Evolutionary conservation across 2,888 invertebrate species (phyloP), one percentile per base, ranked within the genome.

Genomic region (Lamproptera curius): DNA sequence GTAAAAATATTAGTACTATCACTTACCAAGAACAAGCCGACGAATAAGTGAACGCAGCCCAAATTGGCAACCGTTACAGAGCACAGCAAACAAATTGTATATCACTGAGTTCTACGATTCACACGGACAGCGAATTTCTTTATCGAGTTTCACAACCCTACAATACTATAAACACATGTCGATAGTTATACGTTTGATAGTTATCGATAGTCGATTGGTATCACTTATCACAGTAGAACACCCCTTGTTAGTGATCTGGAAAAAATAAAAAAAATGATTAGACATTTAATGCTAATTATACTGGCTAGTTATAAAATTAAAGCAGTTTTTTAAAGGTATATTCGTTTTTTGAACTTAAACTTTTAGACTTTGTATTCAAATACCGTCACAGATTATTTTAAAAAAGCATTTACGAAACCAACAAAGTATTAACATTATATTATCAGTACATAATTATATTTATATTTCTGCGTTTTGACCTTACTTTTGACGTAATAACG

Each of bases 21-120:
- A 76, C 79, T 76, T 57, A 80, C 79, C 78, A 79, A 80, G 73
- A 65, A 64, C 67, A 67, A 54, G 67, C 72, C 61, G 70, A 67
- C 65, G 56, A 61, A 57, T 62, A 53, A 53, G 57, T 51, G 62
- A 72, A 60, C 57, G 61, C 58, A 59, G 67, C 70, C 64, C 67
- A 67, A 68, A 61, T 33, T 16, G 17, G 54, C 56, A 63, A 62
- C 58, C 61, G 48, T 61, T 65, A 52, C 59, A 67, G 63, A 64
- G 41, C 72, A 75, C 76, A 67, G 56, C 73, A 75, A 73, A 62
- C 50, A 53, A 67, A 60, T 63, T 44, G 28, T 49, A 17, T 11
- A 17, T 35, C 40, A 40, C 59, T 59, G 56, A 62, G 53, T 54
- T 38, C 46, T 46, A 33, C 31, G 11, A 38, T 15, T 8, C 33